Percentiles rank a stretch among this genome's conserved stretches.
Conservation (phyloP, 2,888 invertebrate genomes). For the Agonopterix arenella region DNA sequence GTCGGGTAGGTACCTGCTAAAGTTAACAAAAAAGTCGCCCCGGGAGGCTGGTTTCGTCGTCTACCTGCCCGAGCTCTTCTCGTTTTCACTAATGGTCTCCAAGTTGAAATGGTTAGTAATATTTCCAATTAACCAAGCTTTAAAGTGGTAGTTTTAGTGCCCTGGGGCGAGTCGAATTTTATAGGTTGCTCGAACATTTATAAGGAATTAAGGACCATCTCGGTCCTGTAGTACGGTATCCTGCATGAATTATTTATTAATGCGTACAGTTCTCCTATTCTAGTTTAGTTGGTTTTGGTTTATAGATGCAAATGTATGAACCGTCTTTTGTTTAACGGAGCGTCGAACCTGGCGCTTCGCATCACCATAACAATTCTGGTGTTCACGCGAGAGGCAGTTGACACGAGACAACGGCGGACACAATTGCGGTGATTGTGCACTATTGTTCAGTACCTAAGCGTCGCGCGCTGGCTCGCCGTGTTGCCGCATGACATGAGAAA, state of each 20-base stretch:
- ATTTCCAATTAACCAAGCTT: constrained; percentile 61
- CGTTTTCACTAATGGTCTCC: constrained; percentile 56
- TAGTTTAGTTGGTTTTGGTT: constrained; percentile 21
- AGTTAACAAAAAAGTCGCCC: constrained; percentile 53
- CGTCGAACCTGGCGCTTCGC: constrained; percentile 48
- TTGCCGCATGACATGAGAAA: constrained; percentile 9
- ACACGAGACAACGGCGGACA: constrained; percentile 45
- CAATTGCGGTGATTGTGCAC: constrained; percentile 61
- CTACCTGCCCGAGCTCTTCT: constrained; percentile 61
- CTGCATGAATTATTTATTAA: constrained; percentile 58
- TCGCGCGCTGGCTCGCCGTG: constrained; percentile 16
- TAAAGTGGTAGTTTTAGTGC: constrained; percentile 52
- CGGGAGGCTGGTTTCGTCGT: constrained; percentile 46
- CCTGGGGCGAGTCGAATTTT: constrained; percentile 55
- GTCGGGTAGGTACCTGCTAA: constrained; percentile 66
- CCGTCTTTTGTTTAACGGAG: constrained; percentile 53
- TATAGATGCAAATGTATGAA: constrained; percentile 50
- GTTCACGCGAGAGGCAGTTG: constrained; percentile 62
- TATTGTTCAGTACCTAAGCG: constrained; percentile 48
- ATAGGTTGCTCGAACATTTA: constrained; percentile 37
- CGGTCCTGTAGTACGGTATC: constrained; percentile 12
- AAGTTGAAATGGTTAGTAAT: constrained; percentile 53
- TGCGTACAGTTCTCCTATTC: constrained; percentile 25
- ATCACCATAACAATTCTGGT: constrained; percentile 69
- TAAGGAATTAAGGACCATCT: constrained; percentile 15